phyloP scores from a whole-genome alignment of 2,888 invertebrate genomes.

The Meteorus cinctellus region DNA sequence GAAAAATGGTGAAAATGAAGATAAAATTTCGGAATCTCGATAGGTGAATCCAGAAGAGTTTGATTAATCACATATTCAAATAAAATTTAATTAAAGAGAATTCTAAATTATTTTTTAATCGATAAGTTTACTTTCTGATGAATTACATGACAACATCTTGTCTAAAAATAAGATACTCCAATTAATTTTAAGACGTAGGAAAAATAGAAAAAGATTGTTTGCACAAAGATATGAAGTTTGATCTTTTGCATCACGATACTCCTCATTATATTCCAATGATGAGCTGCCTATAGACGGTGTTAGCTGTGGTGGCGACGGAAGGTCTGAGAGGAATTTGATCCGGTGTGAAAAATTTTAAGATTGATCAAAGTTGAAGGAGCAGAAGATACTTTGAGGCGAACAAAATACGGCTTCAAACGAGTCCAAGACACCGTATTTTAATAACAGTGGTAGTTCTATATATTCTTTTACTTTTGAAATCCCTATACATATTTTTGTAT shows the following conservation, averaged over 20 bases:
- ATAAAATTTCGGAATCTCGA: not conserved
- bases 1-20: not conserved
- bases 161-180: no score
- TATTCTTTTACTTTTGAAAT: conserved; percentile 22
- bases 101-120: no score
- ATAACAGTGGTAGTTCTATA: not conserved
- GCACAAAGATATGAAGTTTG: not conserved
- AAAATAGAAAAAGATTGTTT: not conserved
- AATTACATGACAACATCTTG: no score
- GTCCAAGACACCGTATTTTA: conserved; percentile 25
- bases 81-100: no score
- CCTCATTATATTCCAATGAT: conserved; percentile 15
- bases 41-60: no score
- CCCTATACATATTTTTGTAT: conserved; percentile 30
- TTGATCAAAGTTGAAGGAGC: conserved; percentile 64
- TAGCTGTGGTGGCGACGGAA: conserved; percentile 8
- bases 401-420: conserved; percentile 70
- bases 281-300: not conserved
- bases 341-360: conserved; percentile 57
- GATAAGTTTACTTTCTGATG: no score
- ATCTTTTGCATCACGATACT: conserved; percentile 2
- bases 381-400: conserved; percentile 65
- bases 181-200: not conserved
- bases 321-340: conserved; percentile 58
- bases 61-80: no score